Percentiles rank a stretch among this genome's conserved stretches.
Evolutionary conservation across 2,797 vertebrate species (phyloP).

Genomic region (Rhynchotus rufescens): DNA sequence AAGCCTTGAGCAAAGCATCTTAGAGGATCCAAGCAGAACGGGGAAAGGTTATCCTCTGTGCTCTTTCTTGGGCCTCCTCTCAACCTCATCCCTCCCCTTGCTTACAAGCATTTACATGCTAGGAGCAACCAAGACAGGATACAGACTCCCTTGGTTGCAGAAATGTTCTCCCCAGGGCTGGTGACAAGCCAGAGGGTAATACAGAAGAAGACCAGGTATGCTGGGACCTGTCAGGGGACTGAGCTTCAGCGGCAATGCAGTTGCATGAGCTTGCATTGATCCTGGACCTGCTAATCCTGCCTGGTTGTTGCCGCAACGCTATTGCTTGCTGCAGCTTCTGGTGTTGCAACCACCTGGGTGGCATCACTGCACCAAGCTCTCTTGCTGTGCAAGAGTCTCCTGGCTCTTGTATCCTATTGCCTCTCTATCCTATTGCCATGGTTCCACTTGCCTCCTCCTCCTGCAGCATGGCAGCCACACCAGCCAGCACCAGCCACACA

Average conservation of each 20-base stretch:
- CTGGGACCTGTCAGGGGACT: neutral
- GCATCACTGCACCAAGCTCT: neutral
- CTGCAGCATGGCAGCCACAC: neutral
- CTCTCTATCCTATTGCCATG: too few species aligned
- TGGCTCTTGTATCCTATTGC: neutral
- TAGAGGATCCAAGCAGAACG: neutral
- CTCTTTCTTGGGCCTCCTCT: neutral
- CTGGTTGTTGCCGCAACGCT: neutral
- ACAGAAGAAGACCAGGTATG: neutral
- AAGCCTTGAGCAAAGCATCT: neutral
- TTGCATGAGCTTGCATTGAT: neutral
- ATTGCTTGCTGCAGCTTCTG: rapidly evolving
- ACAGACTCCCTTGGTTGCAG: neutral
- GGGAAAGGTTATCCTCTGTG: neutral
- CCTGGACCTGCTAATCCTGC: neutral
- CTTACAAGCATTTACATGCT: neutral
- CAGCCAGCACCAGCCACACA: too few species aligned
- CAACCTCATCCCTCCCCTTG: neutral
- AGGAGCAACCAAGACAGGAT: neutral
- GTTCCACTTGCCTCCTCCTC: neutral
- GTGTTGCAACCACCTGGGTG: neutral
- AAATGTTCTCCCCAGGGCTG: neutral
- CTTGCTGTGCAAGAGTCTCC: neutral
- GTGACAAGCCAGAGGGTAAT: neutral
- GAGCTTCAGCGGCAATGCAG: neutral